Percentiles rank a stretch among this genome's conserved stretches.
Evolutionary conservation across 53 echinoderm and acorn worm species (phyloP).

Genomic region (Pentamera pediparva): DNA sequence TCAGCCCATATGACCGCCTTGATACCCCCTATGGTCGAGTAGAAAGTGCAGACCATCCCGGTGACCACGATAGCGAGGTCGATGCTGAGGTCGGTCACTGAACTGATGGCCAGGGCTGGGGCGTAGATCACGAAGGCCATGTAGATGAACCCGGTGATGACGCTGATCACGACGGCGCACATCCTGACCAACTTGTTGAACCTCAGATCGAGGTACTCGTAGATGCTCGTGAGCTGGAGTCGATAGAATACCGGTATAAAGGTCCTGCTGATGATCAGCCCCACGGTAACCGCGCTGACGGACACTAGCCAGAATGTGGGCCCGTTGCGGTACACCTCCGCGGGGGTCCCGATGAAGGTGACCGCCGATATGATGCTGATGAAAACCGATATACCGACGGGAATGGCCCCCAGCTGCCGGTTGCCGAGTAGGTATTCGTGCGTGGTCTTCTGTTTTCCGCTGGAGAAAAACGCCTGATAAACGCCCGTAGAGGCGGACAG

Average conservation of each 20-base stretch:
- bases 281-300: neutral
- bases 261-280: slow-evolving; percentile 7
- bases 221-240: slow-evolving; percentile 16
- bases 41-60: slow-evolving; percentile 24
- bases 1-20: slow-evolving; percentile 35
- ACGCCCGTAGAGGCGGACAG: slow-evolving; percentile 5
- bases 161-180: neutral
- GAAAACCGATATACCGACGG: slow-evolving; percentile 24
- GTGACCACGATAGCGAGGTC: neutral
- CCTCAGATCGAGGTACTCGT: slow-evolving; percentile 28
- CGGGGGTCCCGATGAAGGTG: slow-evolving; percentile 19
- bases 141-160: slow-evolving; percentile 21
- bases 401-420: slow-evolving; percentile 24
- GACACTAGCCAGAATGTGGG: slow-evolving; percentile 21
- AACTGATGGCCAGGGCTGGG: slow-evolving; percentile 26
- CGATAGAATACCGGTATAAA: slow-evolving; percentile 29
- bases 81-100: slow-evolving; percentile 11
- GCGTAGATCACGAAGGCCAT: slow-evolving; percentile 28
- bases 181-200: slow-evolving; percentile 10
- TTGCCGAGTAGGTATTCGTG: slow-evolving; percentile 28
- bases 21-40: slow-evolving; percentile 24
- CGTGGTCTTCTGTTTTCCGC: slow-evolving; percentile 12
- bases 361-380: slow-evolving; percentile 20
- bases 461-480: slow-evolving; percentile 8
- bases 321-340: slow-evolving; percentile 23